Evolutionary conservation across 1,140 invertebrate species (phyloP).

Genomic region (Saccostrea echinata): DNA sequence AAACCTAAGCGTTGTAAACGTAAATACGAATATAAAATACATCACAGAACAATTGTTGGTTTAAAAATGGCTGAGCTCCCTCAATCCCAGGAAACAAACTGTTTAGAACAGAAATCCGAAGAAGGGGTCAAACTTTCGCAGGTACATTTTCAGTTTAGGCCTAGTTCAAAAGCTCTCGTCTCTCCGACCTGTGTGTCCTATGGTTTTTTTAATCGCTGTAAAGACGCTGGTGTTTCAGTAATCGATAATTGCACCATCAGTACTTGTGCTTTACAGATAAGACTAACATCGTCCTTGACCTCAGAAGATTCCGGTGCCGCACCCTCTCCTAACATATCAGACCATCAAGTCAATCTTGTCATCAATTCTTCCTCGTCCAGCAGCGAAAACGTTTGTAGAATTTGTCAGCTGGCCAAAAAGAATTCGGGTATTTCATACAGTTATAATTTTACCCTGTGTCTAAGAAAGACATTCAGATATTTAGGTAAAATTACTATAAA

Average conservation of each 20-base stretch:
- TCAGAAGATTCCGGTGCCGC: background rate
- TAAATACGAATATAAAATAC: background rate
- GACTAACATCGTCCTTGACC: background rate
- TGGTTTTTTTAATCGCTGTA: too few relatives aligned
- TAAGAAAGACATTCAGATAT: too few relatives aligned
- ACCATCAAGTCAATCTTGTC: background rate
- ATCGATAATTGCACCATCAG: too few relatives aligned
- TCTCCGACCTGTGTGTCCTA: too few relatives aligned
- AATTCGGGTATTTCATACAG: background rate
- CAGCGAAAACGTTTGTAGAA: slow-evolving; percentile 47
- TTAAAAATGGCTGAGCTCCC: background rate
- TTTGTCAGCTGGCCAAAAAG: slow-evolving; percentile 37
- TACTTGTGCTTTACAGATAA: background rate
- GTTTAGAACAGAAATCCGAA: background rate
- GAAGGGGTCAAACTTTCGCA: background rate
- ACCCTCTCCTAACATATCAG: background rate
- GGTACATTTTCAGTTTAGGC: background rate
- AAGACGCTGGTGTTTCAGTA: too few relatives aligned
- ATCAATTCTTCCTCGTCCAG: slow-evolving; percentile 14
- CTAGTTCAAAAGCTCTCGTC: too few relatives aligned
- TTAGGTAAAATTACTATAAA: too few relatives aligned
- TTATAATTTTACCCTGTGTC: background rate
- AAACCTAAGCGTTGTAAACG: background rate
- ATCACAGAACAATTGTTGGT: background rate
- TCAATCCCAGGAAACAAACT: background rate